Percentiles rank a stretch among this genome's conserved stretches.
Conservation (phyloP, 2,113 vertebrate genomes). For the Chionomys nivalis region DNA sequence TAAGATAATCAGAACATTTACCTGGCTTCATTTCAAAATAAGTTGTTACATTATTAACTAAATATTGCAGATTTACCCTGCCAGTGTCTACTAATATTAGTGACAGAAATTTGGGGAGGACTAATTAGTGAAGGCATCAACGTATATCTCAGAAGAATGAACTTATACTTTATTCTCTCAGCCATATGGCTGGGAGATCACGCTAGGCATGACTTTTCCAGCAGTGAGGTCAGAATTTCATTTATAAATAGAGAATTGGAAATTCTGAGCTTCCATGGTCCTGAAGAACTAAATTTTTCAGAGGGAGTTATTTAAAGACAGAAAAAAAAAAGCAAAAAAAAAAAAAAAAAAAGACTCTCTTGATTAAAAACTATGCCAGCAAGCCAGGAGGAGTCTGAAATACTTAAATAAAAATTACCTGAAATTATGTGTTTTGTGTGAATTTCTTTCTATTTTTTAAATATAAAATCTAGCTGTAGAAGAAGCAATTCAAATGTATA, state of each 20-base stretch:
- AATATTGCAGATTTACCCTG: slow-evolving; percentile 51
- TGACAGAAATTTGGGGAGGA: slow-evolving; percentile 72
- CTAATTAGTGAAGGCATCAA: slow-evolving; percentile 75
- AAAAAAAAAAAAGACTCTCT: slow-evolving; percentile 6
- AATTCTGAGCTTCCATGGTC: slow-evolving; percentile 59
- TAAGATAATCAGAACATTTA: slow-evolving; percentile 45
- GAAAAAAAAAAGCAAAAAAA: slow-evolving; percentile 18
- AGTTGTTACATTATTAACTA: slow-evolving; percentile 65
- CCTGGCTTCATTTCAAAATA: slow-evolving; percentile 64
- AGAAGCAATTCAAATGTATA: slow-evolving; percentile 5
- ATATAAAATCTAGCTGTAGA: not conserved
- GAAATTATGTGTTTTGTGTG: not conserved
- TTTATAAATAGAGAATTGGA: slow-evolving; percentile 81
- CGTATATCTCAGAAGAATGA: slow-evolving; percentile 76
- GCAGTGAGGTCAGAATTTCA: slow-evolving; percentile 69
- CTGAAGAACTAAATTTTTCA: slow-evolving; percentile 36
- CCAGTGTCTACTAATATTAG: slow-evolving; percentile 61
- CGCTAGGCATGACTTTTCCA: slow-evolving; percentile 71
- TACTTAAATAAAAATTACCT: slow-evolving; percentile 39
- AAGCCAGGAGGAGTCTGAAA: slow-evolving; percentile 24
- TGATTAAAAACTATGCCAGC: slow-evolving; percentile 14
- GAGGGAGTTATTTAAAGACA: slow-evolving; percentile 59
- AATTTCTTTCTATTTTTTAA: not conserved
- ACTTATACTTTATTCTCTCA: slow-evolving; percentile 75
- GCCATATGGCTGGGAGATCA: slow-evolving; percentile 74